Evolutionary conservation across 2,888 invertebrate species (phyloP).

Genomic region (Tenthredo notha): DNA sequence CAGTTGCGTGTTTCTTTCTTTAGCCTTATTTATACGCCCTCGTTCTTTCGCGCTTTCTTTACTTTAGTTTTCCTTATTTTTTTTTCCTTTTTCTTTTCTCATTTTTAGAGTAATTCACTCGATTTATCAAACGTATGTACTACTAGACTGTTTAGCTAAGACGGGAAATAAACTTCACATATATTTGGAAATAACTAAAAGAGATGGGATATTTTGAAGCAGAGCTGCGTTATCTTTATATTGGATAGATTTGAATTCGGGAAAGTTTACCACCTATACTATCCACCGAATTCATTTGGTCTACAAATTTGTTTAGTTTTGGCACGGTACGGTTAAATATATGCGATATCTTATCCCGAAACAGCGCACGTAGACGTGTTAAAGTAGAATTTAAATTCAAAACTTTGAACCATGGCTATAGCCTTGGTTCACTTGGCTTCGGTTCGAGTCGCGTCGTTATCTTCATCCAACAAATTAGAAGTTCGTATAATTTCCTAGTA

Average conservation of each 20-base stretch:
- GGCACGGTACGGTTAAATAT: neutral
- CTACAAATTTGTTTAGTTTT: slow-evolving; percentile 34
- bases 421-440: neutral
- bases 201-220: neutral
- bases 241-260: neutral
- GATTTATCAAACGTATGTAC: neutral
- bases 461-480: slow-evolving; percentile 45
- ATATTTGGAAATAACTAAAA: neutral
- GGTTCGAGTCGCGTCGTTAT: slow-evolving; percentile 34
- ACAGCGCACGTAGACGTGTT: neutral
- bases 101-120: neutral
- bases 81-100: neutral
- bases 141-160: too few species aligned
- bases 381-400: slow-evolving; percentile 48
- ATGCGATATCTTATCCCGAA: slow-evolving; percentile 20
- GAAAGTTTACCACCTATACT: neutral
- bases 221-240: neutral
- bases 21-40: slow-evolving; percentile 12
- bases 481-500: slow-evolving; percentile 44
- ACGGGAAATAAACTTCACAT: too few species aligned
- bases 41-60: neutral
- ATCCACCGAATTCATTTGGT: neutral
- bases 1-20: neutral
- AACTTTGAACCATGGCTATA: slow-evolving; percentile 15
- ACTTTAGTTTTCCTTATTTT: neutral